These are phyloP conservation scores for Silurus lanzhouensis DNA, from an alignment of 2,797 vertebrate species.

Conservation along the genomic window DNA sequence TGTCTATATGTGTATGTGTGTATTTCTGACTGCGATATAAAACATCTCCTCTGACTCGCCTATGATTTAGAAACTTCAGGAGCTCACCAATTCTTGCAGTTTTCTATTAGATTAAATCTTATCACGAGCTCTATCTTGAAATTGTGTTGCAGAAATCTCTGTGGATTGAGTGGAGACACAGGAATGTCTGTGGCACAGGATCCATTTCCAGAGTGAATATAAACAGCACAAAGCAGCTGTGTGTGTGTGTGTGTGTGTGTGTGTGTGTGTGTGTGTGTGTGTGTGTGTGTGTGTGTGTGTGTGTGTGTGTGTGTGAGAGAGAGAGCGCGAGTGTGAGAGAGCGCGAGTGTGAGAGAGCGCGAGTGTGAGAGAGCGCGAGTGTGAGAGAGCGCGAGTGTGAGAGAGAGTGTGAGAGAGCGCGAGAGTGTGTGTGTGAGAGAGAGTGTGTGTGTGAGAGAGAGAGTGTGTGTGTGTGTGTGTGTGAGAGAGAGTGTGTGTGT, in stretches of 20 bases:
- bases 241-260: neutral
- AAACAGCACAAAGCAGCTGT: constrained; percentile 16
- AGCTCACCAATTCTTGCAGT: neutral
- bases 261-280: neutral
- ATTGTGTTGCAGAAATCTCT: constrained; percentile 47
- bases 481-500: too few species aligned
- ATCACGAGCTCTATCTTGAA: neutral
- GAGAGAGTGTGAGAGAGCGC: too few species aligned
- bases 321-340: too few species aligned
- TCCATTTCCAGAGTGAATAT: constrained; percentile 19
- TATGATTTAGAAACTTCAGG: neutral
- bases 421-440: too few species aligned
- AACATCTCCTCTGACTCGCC: constrained; percentile 2
- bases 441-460: too few species aligned
- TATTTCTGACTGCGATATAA: neutral
- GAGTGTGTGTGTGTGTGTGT: too few species aligned
- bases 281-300: neutral
- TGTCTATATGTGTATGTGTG: neutral
- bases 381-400: too few species aligned
- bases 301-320: neutral
- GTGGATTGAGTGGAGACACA: constrained; percentile 41
- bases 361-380: too few species aligned
- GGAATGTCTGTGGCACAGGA: constrained; percentile 31
- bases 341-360: too few species aligned
- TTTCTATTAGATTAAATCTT: neutral